Percentiles rank a stretch among this genome's conserved stretches.
These are phyloP conservation scores for Omphaloscelis lunosa DNA, from an alignment of 2,888 invertebrate species.

Conservation along the genomic window DNA sequence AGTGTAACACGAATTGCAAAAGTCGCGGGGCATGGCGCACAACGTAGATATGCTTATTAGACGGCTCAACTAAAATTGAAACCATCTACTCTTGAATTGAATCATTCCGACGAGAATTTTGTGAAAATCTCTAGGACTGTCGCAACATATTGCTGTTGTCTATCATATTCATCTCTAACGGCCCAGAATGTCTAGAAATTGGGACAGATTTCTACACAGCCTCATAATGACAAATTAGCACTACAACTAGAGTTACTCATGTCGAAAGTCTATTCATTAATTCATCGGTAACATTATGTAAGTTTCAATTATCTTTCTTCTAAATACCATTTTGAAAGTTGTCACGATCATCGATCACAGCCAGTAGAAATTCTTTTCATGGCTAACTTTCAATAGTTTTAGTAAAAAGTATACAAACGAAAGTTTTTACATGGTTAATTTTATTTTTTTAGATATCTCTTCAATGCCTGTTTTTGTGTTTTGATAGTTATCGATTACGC, in stretches of 20 bases:
- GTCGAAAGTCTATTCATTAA: conserved; percentile 28
- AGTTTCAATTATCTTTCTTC: conserved; percentile 68
- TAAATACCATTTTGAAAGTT: conserved; percentile 75
- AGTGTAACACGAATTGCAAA: conserved; percentile 81
- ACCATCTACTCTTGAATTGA: conserved; percentile 8
- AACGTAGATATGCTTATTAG: conserved; percentile 67
- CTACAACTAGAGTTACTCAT: conserved; percentile 26
- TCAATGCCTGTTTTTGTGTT: conserved; percentile 54
- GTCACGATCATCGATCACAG: conserved; percentile 76
- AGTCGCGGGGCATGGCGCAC: conserved; percentile 73
- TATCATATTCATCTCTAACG: conserved; percentile 17
- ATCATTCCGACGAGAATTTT: background rate
- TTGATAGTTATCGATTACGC: conserved; percentile 52
- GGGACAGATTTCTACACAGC: conserved; percentile 25
- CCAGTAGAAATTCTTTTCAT: conserved; percentile 72
- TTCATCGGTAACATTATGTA: conserved; percentile 51
- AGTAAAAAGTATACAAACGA: conserved; percentile 64
- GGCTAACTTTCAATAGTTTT: conserved; percentile 72
- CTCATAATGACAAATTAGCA: conserved; percentile 20
- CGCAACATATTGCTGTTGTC: background rate
- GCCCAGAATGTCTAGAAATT: conserved; percentile 18
- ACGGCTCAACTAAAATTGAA: conserved; percentile 53
- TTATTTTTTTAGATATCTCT: conserved; percentile 55
- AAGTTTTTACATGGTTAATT: conserved; percentile 68
- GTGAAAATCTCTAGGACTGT: conserved; percentile 1